Conservation (phyloP, 2,797 vertebrate species). For the Lagorchestes hirsutus region DNA sequence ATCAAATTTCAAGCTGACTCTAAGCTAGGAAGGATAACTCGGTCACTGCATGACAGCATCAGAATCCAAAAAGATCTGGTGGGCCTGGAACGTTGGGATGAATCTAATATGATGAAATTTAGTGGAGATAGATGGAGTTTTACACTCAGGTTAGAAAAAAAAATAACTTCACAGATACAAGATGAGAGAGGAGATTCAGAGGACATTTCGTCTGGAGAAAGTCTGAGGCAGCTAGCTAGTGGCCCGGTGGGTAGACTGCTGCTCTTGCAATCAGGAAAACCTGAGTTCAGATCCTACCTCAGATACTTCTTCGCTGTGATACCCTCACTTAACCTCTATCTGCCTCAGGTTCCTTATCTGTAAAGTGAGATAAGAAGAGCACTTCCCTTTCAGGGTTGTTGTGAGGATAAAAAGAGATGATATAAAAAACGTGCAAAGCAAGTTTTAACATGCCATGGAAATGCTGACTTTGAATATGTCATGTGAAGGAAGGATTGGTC, state of each 20-base stretch:
- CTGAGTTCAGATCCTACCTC: not conserved
- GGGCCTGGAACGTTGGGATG: not conserved
- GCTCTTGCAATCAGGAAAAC: not conserved
- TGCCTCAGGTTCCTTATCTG: not conserved
- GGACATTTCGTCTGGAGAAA: not conserved
- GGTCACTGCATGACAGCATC: not conserved
- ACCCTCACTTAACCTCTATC: not conserved
- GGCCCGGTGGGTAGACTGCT: not conserved
- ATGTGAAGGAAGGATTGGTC: not conserved
- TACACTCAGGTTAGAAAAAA: not conserved
- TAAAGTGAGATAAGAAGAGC: not conserved
- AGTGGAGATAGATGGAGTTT: not conserved
- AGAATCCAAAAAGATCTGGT: not conserved
- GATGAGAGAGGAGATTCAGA: not conserved
- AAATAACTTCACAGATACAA: not conserved
- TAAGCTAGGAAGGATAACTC: not conserved
- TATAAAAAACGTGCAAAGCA: not conserved
- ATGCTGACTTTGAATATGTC: not conserved
- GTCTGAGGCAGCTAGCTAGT: not conserved
- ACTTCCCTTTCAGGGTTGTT: no score
- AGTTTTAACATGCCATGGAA: not conserved
- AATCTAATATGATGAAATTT: not conserved
- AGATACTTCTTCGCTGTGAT: not conserved
- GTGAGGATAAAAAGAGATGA: not conserved
- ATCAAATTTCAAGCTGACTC: not conserved